These are phyloP conservation scores for Thumatha senex DNA, from an alignment of 2,888 invertebrate species.

Conservation along the genomic window DNA sequence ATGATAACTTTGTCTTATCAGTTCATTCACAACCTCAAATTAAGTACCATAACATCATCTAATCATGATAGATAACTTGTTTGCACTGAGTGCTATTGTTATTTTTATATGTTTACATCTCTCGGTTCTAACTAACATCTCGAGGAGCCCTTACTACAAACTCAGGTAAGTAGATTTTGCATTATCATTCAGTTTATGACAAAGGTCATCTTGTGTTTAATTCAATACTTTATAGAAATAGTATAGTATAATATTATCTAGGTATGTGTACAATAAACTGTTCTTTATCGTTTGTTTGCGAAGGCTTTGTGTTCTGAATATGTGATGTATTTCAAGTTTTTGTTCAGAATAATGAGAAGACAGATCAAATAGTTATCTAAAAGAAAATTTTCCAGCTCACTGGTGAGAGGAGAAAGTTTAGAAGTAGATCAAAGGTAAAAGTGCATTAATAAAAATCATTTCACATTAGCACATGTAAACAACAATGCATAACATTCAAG, in stretches of 20 bases:
- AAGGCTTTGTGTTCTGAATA: too few relatives aligned
- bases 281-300: too few relatives aligned
- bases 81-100: neutral
- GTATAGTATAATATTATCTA: neutral
- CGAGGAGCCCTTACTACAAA: neutral
- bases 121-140: neutral
- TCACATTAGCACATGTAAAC: too few relatives aligned
- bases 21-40: constrained; percentile 23
- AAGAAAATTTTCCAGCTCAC: too few relatives aligned
- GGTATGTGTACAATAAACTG: too few relatives aligned
- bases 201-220: constrained; percentile 10
- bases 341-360: too few relatives aligned
- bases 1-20: neutral
- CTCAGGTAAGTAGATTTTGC: constrained; percentile 23
- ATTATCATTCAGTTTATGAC: constrained; percentile 21
- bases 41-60: constrained; percentile 8
- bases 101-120: neutral
- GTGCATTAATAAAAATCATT: too few relatives aligned
- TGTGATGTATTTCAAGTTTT: too few relatives aligned
- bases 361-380: too few relatives aligned
- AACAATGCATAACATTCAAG: too few relatives aligned
- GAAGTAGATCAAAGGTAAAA: too few relatives aligned
- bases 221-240: neutral
- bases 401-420: too few relatives aligned
- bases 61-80: constrained; percentile 2